phyloP scores from a whole-genome alignment of 2,113 vertebrate genomes.

The Laterallus jamaicensis region DNA sequence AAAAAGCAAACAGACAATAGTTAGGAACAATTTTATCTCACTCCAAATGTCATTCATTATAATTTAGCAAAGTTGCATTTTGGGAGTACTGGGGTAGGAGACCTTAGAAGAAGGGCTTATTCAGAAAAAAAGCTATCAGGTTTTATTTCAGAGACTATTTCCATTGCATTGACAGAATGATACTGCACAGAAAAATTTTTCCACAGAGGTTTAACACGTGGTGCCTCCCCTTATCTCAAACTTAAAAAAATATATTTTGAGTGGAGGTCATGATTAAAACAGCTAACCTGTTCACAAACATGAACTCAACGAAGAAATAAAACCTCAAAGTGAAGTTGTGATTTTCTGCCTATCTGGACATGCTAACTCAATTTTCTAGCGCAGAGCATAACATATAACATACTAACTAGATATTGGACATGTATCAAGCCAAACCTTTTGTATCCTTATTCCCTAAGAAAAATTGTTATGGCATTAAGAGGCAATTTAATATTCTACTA shows the following conservation, averaged over 20 bases:
- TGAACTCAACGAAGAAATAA: neutral
- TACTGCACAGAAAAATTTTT: neutral
- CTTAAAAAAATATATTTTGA: neutral
- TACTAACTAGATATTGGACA: neutral
- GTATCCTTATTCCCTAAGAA: neutral
- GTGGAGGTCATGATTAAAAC: neutral
- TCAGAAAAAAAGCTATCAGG: neutral
- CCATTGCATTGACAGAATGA: neutral
- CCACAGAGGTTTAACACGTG: neutral
- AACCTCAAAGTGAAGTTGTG: rapidly evolving
- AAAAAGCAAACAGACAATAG: neutral
- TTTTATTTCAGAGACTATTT: neutral
- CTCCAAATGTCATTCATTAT: neutral
- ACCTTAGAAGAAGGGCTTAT: neutral
- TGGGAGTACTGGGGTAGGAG: neutral
- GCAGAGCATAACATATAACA: neutral
- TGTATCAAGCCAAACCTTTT: neutral
- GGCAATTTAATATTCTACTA: neutral
- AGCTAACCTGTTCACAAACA: neutral
- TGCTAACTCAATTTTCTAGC: neutral
- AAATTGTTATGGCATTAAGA: neutral
- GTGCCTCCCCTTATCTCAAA: neutral
- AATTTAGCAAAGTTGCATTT: neutral
- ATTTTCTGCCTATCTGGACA: neutral
- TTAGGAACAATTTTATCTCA: neutral